Base-by-base conservation (phyloP, 2,888 invertebrate genomes). In the Sphaerophoria taeniata region DNA sequence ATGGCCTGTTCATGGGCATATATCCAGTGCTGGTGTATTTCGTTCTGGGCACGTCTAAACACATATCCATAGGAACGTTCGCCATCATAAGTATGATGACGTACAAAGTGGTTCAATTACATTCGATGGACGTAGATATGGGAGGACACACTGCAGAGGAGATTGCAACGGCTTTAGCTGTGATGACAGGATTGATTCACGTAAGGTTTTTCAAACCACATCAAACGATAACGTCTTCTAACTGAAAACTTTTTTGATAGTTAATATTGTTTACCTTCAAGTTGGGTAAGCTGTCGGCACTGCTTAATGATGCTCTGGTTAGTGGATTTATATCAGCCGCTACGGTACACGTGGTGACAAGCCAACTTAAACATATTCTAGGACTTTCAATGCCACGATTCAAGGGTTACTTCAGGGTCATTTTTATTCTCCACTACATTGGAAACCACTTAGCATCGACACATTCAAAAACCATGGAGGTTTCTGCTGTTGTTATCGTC, bases 11-110 rank as follows among this genome's bases (percentile, higher is more conserved):
- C 90, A 96, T 96, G 93, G 97, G 96, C 1, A 96, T 98, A 90
- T 97, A 97, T 91, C 97, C 97, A 4, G 96, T 96, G 5, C 92
- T 97, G 51, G 92, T 97, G 39, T 98, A 98, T 91, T 94, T 95
- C 89, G 91, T 97, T 85, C 94, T 97, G 87, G 97, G 97, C 75
- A 96, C 97, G 1, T 97, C 97, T 0, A 94, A 94, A 87, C 97
- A 98, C 90, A 94, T 96, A 73, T 97, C 97, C 0, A 95, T 97
- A 90, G 97, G 96, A 73, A 95, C 96, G 0, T 96, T 96, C 92
- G 97, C 97, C 43, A 95, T 98, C 11, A 94, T 96, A 47, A 96
- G 96, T 90, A 93, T 98, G 89, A 97, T 98, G 97, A 95, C 96
- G 0, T 95, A 96, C 12, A 95, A 96, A 90, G 94, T 95, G 9